Base-by-base conservation (phyloP, 2,113 vertebrate genomes). In the Pica pica region DNA sequence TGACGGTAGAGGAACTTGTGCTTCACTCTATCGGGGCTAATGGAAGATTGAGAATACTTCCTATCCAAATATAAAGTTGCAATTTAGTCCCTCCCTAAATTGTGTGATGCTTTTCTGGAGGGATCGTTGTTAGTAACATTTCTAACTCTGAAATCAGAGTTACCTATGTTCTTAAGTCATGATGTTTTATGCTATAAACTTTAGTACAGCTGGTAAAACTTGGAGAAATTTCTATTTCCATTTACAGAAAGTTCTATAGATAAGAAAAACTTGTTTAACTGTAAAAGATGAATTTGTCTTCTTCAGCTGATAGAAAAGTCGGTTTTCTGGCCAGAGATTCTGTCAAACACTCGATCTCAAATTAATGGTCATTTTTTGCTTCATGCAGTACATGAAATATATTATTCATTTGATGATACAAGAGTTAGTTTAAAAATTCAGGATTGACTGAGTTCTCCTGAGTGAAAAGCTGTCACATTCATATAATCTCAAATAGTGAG, bases 381-480 rank as follows among this genome's bases (percentile, higher is more conserved):
- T 96, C 39, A 69, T 37, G 35, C 18, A 61, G 19, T 35, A n/a
- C 1, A 2, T 70, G 50, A 74, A 83, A 88, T 57, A 69, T 26
- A 52, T 56, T 82, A 83, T 57, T 69, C 14, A 19, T 69, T 73
- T 83, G 75, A 49, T 73, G 12, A 61, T 55, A 90, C 8, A 44
- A 83, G 31, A 82, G 9, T 78, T 77, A 37, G 35, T 31, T 69
- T 67, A 53, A 86, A 95, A 93, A 80, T 70, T 61, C 30, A 90
- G 57, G 31, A 81, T n/a, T 70, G 35, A 50, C 21, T 65, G 16
- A 57, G 15, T 47, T 18, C 9, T 69, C 30, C 20, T 55, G 68
- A 90, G 65, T 93, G 82, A 96, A 97, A 96, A 96, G 68, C 77
- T 95, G 83, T 73, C 70, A 35, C 61, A 69, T 77, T 90, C 26